Base-by-base conservation (phyloP, 2,797 vertebrate genomes). In the Paratrypauchen microcephalus region DNA sequence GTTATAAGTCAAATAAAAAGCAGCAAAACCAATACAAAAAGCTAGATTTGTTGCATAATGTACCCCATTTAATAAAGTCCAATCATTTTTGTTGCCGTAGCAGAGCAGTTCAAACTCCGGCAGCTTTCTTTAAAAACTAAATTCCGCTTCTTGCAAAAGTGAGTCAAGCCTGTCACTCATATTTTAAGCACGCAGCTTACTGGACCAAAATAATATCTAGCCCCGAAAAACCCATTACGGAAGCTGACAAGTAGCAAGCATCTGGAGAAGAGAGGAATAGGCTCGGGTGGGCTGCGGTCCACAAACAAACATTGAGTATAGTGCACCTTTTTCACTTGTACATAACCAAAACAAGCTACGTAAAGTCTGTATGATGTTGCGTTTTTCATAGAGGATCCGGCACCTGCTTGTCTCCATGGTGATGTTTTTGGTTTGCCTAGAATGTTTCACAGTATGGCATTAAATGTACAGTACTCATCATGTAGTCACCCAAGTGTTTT, bases 181-280 rank as follows among this genome's bases (percentile, higher is more conserved):
- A 91, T 90, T 93, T 93, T 93, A 93, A 92, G 90, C 83, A 92
- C 83, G 87, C 88, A 86, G 93, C 92, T 94, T 94, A 93, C 90
- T 91, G 92, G 89, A 92, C 91, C 91, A 92, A 94, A 94, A 93
- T 92, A 94, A 93, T 92, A 92, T 90, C 87, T 87, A 83, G 86
- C 90, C 90, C 88, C 80, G 85, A 91, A 88, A 93, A 93, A 93
- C 84, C 91, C 90, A 91, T 93, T 93, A 93, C 86, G 84, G 87
- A 81, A 80, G 74, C 89, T 91, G 91, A 92, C 90, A 91, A 89
- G 86, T 80, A 87, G 87, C 78, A 78, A 88, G 82, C 82, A 79
- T 83, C 81, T 61, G 58, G 80, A 77, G 77, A 84, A 63, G 83
- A 80, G 65, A 63, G 81, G 74, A 71, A 65, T 47, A 76, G 63